Evolutionary conservation across 2,113 vertebrate genomes (phyloP), one percentile per base, ranked within the genome.

Genomic region (Pantherophis guttatus): DNA sequence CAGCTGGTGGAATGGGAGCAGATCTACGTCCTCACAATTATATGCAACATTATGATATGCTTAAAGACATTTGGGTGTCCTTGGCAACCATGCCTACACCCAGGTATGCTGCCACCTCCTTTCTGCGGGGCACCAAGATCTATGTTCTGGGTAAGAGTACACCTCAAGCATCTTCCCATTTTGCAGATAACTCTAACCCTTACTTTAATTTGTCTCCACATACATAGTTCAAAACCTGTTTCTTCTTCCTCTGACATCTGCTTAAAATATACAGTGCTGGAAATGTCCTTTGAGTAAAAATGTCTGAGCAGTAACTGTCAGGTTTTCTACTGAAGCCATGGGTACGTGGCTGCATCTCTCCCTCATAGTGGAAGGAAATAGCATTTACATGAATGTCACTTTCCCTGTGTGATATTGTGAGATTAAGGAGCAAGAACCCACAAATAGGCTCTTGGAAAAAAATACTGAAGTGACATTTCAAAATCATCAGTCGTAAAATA

Each of bases 41-140:
- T 96, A 98, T 99, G 90, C 99, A 99, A 95, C 99, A 99, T 97
- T 99, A 99, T 0, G 99, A 99, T 96, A 98, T 98, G 96, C 98
- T 99, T 58, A 99, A 99, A 97, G 99, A 99, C 90, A 98, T 99
- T 96, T 99, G 99, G 99, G 98, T 98, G 23, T 98, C 99, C 0
- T 98, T 99, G 93, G 98, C 99, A 0, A 98, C 98, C 75, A 99
- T 99, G 99, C 98, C 98, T 85, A 99, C 99, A 0, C 98, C 99
- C 0, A 98, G 99, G 89, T 99, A 99, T 0, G 99, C 99, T 6
- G 98, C 98, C 96, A 99, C 98, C 0, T 97, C 98, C 93, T 97
- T 98, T 94, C 98, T 99, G 85, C 96, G 98, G 94, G 99, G 98
- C 95, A 97, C 97, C 97, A 99, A 99, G 96, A 98, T 99, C 97